Base-by-base conservation (phyloP, 2,113 vertebrate genomes). In the Corythornis vintsioides region DNA sequence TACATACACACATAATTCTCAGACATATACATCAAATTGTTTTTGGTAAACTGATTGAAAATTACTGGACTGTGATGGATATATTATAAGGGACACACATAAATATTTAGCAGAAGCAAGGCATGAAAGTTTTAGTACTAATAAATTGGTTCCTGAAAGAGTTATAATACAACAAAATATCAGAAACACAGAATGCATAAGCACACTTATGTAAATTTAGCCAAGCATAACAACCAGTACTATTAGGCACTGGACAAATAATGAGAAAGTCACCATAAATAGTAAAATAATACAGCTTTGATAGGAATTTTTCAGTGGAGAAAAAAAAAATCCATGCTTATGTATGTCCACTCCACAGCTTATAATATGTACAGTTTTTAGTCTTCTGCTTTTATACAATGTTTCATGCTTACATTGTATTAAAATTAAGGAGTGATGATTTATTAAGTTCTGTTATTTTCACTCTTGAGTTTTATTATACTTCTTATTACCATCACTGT, bases 111-210 rank as follows among this genome's bases (percentile, higher is more conserved):
- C 61, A 91, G 60, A 90, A 90, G 43, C 38, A 67, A 95, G 31
- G 67, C 72, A 45, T 80, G 88, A 74, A 83, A 83, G 33, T 91
- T 95, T 95, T 87, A 95, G 67, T 91, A 73, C 18, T 92, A 83
- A 88, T 88, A 94, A 95, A 94, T 67, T 64, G 42, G 72, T 73
- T 92, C 31, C 75, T 88, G 79, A 75, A 89, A 89, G 94, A 83
- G 45, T 88, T 95, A 91, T 47, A 91, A 80, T 70, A 77, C 28
- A 56, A 86, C 38, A 86, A 76, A 91, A 83, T 66, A 0, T 0
- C 26, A 90, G 89, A 91, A 91, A 70, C 47, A 80, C 33, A 71
- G 90, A 80, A 85, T 80, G 83, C 60, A n/a, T 66, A 88, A 94
- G 28, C 61, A 77, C 9, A 40, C 21, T 89, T 73, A 80, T 18